Conservation (phyloP, 2,113 vertebrate species). For the Herpetotheres cachinnans region DNA sequence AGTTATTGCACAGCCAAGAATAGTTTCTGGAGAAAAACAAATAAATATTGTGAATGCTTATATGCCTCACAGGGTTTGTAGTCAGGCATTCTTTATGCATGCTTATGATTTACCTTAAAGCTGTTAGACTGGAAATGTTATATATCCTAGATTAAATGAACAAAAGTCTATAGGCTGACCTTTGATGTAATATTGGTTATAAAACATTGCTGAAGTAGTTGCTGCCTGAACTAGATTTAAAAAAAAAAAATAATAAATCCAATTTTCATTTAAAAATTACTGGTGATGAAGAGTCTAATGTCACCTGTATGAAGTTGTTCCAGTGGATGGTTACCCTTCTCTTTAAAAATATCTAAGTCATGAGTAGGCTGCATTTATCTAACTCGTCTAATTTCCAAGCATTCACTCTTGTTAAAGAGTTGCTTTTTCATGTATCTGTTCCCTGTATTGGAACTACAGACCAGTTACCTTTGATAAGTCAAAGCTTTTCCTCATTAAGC, state of each 20-base stretch:
- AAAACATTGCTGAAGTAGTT: neutral
- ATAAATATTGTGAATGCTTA: neutral
- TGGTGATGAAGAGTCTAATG: neutral
- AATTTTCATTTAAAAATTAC: neutral
- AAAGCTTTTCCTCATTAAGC: conserved; percentile 16
- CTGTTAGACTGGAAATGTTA: neutral
- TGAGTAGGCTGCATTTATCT: neutral
- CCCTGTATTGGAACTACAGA: neutral
- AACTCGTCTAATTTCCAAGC: neutral
- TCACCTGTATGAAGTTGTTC: neutral
- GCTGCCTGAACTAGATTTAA: neutral
- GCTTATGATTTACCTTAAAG: neutral
- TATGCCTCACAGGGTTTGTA: neutral
- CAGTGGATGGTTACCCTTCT: neutral
- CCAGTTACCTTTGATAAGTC: neutral
- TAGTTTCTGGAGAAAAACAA: neutral
- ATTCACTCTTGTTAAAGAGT: neutral
- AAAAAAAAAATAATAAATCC: neutral
- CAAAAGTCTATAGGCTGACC: neutral
- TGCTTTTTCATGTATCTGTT: neutral
- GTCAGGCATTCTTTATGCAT: neutral
- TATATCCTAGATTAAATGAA: neutral
- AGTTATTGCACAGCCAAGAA: neutral
- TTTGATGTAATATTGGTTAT: neutral
- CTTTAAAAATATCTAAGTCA: neutral